Percentiles rank a stretch among this genome's conserved stretches.
Evolutionary conservation across 1,140 invertebrate genomes (phyloP).

Genomic region (Hyphantria cunea): DNA sequence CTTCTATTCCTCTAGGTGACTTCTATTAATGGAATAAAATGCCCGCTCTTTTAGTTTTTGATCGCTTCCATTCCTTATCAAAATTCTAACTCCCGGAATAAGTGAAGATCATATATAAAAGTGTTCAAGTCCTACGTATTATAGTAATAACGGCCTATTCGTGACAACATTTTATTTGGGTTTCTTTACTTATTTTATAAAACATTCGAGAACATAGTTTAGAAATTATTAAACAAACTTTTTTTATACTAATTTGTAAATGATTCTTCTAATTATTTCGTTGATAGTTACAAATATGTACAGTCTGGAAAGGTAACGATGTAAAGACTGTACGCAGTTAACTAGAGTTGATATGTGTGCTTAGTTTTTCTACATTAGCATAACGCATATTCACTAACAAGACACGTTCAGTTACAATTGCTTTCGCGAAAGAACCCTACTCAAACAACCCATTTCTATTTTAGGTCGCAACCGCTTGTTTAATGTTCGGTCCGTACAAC

Average conservation of each 20-base stretch:
- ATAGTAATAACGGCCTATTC: conserved; percentile 55
- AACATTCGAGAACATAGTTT: too few relatives aligned
- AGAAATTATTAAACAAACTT: too few relatives aligned
- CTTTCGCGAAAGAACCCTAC: conserved; percentile 79
- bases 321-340: neutral
- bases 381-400: conserved; percentile 78
- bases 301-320: neutral
- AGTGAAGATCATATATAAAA: conserved; percentile 66
- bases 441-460: conserved; percentile 80
- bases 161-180: conserved; percentile 47
- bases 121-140: conserved; percentile 55
- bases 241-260: too few relatives aligned
- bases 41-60: conserved; percentile 59
- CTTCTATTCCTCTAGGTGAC: too few relatives aligned
- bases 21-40: conserved; percentile 72
- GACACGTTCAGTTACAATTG: conserved; percentile 79
- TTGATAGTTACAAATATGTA: too few relatives aligned
- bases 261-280: too few relatives aligned
- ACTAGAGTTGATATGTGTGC: too few relatives aligned
- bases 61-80: conserved; percentile 66
- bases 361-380: conserved; percentile 48
- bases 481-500: conserved; percentile 79
- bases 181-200: conserved; percentile 40
- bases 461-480: conserved; percentile 74
- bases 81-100: conserved; percentile 73